phyloP scores from a whole-genome alignment of 2,797 vertebrate genomes.

The Tachyglossus aculeatus region DNA sequence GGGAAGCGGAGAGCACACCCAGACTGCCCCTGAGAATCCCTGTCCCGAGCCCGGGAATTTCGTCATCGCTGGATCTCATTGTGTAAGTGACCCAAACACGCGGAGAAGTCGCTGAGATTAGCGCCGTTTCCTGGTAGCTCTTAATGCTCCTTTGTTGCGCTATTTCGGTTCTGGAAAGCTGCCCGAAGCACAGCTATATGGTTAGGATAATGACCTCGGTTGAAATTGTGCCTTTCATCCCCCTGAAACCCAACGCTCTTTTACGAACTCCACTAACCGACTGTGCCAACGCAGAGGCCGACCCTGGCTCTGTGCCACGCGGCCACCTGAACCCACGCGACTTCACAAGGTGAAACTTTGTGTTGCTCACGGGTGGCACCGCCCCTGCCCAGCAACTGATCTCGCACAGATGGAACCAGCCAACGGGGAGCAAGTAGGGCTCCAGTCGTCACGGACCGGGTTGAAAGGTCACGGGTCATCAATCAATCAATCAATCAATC shows the following conservation, averaged over 20 bases:
- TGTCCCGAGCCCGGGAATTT: background rate
- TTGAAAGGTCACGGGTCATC: no score
- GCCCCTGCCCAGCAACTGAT: background rate
- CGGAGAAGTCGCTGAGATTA: background rate
- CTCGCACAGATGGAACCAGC: background rate
- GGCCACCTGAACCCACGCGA: background rate
- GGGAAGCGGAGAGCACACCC: background rate
- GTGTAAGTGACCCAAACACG: background rate
- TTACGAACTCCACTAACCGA: background rate
- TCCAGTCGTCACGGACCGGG: background rate
- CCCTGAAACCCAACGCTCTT: background rate
- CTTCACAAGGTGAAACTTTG: background rate
- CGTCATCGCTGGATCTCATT: background rate
- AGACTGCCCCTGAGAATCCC: background rate
- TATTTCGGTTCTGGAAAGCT: background rate
- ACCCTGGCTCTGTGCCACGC: background rate
- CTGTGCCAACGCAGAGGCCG: background rate
- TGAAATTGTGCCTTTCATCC: background rate
- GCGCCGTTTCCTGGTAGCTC: conserved; percentile 5
- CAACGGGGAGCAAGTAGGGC: background rate
- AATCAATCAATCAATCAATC: no score
- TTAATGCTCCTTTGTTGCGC: background rate
- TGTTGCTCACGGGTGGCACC: background rate
- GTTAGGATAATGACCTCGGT: background rate
- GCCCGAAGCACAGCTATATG: background rate